Evolutionary conservation across 2,888 invertebrate species (phyloP).

Genomic region (Tiliacea citrago): DNA sequence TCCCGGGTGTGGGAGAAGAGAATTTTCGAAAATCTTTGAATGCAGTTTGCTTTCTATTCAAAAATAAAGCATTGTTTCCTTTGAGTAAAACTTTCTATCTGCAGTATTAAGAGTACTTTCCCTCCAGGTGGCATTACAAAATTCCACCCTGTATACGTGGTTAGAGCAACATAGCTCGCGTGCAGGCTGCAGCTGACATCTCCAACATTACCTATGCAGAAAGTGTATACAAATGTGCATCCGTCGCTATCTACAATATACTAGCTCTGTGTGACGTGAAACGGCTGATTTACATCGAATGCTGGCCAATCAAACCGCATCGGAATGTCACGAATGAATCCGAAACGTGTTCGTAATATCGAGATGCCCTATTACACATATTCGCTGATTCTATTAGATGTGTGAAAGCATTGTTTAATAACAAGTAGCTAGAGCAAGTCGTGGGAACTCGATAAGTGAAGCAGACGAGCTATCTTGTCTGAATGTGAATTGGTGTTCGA

Average conservation of each 20-base stretch:
- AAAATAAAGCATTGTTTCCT: no score
- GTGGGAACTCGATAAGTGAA: slow-evolving; percentile 65
- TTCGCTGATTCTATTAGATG: slow-evolving; percentile 58
- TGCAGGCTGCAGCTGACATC: slow-evolving; percentile 50
- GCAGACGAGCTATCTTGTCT: slow-evolving; percentile 36
- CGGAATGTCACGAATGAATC: slow-evolving; percentile 61
- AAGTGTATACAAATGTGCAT: slow-evolving; percentile 50
- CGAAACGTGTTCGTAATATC: slow-evolving; percentile 56
- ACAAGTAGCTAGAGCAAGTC: slow-evolving; percentile 56
- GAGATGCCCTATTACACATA: slow-evolving; percentile 51
- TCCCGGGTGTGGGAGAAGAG: no score
- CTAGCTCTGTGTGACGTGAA: slow-evolving; percentile 34
- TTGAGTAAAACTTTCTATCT: no score
- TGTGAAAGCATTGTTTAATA: slow-evolving; percentile 65
- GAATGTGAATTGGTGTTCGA: slow-evolving; percentile 57
- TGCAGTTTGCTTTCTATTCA: no score
- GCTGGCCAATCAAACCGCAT: slow-evolving; percentile 53
- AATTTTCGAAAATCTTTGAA: no score
- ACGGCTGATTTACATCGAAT: slow-evolving; percentile 40
- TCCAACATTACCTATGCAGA: slow-evolving; percentile 51
- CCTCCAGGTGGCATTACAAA: no score
- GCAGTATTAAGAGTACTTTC: no score
- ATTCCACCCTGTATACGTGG: no score
- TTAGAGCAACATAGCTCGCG: slow-evolving; percentile 14
- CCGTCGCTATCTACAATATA: slow-evolving; percentile 43